Evolutionary conservation across 2,888 invertebrate genomes (phyloP).

Genomic region (Adelognathus sp.): DNA sequence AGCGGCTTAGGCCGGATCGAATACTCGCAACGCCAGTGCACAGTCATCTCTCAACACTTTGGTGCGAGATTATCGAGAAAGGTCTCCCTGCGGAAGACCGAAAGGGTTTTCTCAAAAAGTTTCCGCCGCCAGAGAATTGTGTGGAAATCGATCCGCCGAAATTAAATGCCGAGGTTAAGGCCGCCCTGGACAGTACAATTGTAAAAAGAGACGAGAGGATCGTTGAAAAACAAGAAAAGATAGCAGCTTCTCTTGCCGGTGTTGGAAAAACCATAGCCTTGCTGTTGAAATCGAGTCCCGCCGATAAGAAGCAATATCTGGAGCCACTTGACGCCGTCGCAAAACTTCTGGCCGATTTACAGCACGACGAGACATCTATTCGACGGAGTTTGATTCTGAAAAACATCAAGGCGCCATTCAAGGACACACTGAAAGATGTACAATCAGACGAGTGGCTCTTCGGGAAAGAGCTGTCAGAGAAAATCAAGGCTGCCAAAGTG

Average conservation of each 20-base stretch:
- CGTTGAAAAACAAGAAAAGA: constrained; percentile 25
- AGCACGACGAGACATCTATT: constrained; percentile 54
- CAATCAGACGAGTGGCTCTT: constrained; percentile 48
- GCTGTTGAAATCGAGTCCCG: constrained; percentile 12
- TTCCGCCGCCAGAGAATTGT: constrained; percentile 43
- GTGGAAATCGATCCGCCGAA: constrained; percentile 47
- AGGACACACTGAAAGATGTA: constrained; percentile 39
- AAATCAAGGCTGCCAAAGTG: constrained; percentile 45
- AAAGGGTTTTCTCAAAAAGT: constrained; percentile 33
- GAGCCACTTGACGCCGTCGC: constrained; percentile 23
- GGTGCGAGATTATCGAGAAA: constrained; percentile 46
- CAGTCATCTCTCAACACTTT: constrained; percentile 16
- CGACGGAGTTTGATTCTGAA: constrained; percentile 51
- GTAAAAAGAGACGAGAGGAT: constrained; percentile 26
- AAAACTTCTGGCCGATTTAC: constrained; percentile 48
- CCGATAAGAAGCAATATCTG: constrained; percentile 10
- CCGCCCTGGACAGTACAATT: constrained; percentile 28
- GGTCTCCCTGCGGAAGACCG: constrained; percentile 44
- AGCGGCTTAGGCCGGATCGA: constrained; percentile 19
- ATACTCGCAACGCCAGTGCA: constrained; percentile 30
- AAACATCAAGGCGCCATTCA: constrained; percentile 49
- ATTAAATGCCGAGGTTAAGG: constrained; percentile 49
- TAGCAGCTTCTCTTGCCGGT: constrained; percentile 26
- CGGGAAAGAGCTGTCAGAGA: constrained; percentile 41
- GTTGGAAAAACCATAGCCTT: constrained; percentile 22